phyloP scores from a whole-genome alignment of 2,888 invertebrate genomes.

The Limnephilus lunatus region DNA sequence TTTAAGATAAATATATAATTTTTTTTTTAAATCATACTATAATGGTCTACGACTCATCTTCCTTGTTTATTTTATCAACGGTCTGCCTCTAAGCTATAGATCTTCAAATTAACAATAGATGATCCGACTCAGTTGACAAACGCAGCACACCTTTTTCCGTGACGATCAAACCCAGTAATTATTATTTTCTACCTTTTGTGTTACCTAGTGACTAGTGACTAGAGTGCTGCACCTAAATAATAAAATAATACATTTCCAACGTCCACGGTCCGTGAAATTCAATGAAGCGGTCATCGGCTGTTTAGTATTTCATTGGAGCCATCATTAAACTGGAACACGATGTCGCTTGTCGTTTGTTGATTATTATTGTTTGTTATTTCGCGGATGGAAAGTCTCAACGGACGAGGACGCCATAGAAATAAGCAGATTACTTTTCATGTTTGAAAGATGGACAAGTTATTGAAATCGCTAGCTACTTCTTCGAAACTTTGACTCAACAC shows the following conservation, averaged over 20 bases:
- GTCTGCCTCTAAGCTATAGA: neutral
- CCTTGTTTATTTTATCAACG: too few species aligned
- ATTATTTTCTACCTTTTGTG: neutral
- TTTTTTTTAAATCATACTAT: too few species aligned
- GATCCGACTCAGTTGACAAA: neutral
- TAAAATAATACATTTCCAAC: conserved; percentile 50
- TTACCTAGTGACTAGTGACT: neutral
- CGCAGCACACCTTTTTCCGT: neutral
- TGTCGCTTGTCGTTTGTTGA: neutral
- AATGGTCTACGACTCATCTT: too few species aligned
- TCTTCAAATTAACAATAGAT: neutral
- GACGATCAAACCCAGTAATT: conserved; percentile 6
- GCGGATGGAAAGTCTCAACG: neutral
- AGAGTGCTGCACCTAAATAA: conserved; percentile 15
- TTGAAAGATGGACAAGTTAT: neutral
- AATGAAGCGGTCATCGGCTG: conserved; percentile 46
- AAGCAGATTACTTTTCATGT: neutral
- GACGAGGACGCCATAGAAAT: conserved; percentile 4
- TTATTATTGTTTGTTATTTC: neutral
- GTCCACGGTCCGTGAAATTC: conserved; percentile 55
- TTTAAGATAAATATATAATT: too few species aligned
- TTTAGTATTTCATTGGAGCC: conserved; percentile 46
- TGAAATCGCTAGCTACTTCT: too few species aligned
- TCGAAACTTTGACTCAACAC: too few species aligned
- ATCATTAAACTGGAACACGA: conserved; percentile 16